Evolutionary conservation across 2,888 invertebrate genomes (phyloP), one percentile per base, ranked within the genome.

Genomic region (Drosophila phalerata): DNA sequence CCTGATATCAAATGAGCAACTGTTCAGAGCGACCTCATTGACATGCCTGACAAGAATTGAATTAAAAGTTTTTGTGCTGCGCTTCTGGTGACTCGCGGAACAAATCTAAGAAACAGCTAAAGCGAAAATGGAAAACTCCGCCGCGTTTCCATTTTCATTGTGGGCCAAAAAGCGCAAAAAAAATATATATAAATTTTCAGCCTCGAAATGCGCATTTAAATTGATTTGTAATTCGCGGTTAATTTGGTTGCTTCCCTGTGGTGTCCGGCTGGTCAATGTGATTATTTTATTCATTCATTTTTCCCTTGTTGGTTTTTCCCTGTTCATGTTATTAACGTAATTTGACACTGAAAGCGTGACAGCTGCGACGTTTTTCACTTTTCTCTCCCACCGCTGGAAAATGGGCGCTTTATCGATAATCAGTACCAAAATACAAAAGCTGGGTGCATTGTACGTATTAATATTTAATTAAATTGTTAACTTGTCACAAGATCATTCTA

Each of bases 201-300:
- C 55, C 63, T 49, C 52, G 64, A 76, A 79, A 71, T 53, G 43
- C 63, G 65, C 75, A 84, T 85, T 85, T 85, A 79, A 85, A 85
- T 85, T 87, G 87, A 85, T 85, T 87, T 87, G 82, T 87, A 85
- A 85, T 82, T 87, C 78, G 82, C 68, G 84, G 81, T 86, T 80
- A 84, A 86, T 85, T 78, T 73, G 52, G 52, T 79, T 75, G 62
- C 47, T 11, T 10, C 13, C 45, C 34, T 25, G 30, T 5, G 19
- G 19, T 53, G 22, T 9, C 51, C n/a, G 10, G 37, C 65, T 52
- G 52, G 67, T 68, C 71, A 67, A 30, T 57, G 53, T 25, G 58
- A 70, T 37, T 58, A 49, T 75, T 81, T 85, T 79, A 77, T 79
- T 69, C 68, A 77, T 79, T 69, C 68, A 71, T 67, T 73, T 66